Evolutionary conservation across 1,140 invertebrate genomes (phyloP).

Genomic region (Panagrolaimus sp.): DNA sequence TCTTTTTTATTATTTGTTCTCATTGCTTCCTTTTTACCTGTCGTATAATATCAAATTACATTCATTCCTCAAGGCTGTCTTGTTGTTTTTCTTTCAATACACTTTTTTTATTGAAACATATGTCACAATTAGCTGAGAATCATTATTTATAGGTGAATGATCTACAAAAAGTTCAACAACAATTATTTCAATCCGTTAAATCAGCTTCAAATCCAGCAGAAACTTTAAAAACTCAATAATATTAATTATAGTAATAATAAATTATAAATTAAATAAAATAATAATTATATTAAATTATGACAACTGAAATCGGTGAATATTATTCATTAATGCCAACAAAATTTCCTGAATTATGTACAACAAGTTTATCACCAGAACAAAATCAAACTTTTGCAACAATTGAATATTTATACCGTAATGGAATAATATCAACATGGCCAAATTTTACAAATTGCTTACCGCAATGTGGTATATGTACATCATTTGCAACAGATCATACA

Average conservation of each 20-base stretch:
- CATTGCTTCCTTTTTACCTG: too few species aligned
- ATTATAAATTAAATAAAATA: neutral
- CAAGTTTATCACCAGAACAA: neutral
- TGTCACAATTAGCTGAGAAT: slow-evolving; percentile 3
- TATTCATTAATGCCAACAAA: slow-evolving; percentile 1
- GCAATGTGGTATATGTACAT: slow-evolving; percentile 41
- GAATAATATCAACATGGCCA: slow-evolving; percentile 26
- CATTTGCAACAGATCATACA: slow-evolving; percentile 30
- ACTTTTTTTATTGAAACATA: too few species aligned
- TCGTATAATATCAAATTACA: too few species aligned
- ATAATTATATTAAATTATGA: neutral
- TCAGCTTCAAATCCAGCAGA: neutral
- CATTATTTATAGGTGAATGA: slow-evolving; percentile 13
- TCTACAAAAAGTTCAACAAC: slow-evolving; percentile 1
- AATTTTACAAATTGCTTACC: slow-evolving; percentile 43
- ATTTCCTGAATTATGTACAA: neutral
- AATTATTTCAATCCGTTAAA: neutral
- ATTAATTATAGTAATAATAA: neutral
- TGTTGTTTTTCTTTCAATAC: too few species aligned
- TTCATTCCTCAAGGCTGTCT: too few species aligned
- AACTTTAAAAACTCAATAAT: neutral
- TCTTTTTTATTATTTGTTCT: too few species aligned
- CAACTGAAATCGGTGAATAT: neutral
- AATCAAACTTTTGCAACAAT: neutral
- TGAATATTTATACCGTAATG: neutral